Conservation (phyloP, 2,888 invertebrate genomes). For the Chamaedrilus cognettii region DNA sequence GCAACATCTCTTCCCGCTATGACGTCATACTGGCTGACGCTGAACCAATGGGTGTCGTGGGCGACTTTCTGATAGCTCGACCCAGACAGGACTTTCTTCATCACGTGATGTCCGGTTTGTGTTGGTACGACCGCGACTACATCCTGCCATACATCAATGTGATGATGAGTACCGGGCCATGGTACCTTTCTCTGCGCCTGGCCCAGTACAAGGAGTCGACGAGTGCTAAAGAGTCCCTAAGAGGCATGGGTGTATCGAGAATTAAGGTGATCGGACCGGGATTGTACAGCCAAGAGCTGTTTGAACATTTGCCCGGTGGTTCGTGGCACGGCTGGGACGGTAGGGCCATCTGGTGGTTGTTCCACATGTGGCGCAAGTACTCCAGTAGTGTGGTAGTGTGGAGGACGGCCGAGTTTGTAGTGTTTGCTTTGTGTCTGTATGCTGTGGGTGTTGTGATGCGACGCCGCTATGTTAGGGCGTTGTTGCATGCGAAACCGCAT, state of each 20-base stretch:
- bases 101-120: background rate
- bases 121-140: conserved; percentile 3
- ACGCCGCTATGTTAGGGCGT: too few relatives aligned
- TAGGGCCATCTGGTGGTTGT: background rate
- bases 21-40: conserved; percentile 26
- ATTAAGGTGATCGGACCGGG: conserved; percentile 1
- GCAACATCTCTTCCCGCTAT: too few relatives aligned
- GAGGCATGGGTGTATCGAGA: background rate
- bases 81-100: background rate
- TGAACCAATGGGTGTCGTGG: conserved; percentile 28
- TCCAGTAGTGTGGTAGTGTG: background rate
- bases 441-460: too few relatives aligned
- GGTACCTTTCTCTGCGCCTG: conserved; percentile 20
- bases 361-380: background rate
- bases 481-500: too few relatives aligned
- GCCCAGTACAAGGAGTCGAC: background rate
- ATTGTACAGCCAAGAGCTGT: background rate
- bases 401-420: background rate
- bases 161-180: conserved; percentile 32
- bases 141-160: conserved; percentile 32
- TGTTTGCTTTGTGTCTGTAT: background rate
- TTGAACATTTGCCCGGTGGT: conserved; percentile 19
- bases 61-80: conserved; percentile 23
- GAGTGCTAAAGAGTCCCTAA: background rate
- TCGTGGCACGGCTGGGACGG: conserved; percentile 31